These are phyloP conservation scores for Daubentonia madagascariensis DNA, from an alignment of 2,113 vertebrate genomes.

Conservation along the genomic window DNA sequence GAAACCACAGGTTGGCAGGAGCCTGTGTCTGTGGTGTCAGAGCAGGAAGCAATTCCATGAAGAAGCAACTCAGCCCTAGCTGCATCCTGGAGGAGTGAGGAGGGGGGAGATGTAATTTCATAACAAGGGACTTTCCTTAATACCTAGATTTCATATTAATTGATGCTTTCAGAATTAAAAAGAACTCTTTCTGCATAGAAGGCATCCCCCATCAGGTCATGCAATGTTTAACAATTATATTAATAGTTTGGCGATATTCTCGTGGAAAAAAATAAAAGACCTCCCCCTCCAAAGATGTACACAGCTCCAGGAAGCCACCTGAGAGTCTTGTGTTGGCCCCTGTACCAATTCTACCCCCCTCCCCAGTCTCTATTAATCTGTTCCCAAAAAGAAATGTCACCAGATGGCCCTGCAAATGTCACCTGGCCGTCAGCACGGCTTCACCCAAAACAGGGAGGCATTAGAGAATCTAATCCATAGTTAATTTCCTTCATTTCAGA, in stretches of 20 bases:
- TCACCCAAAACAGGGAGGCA: constrained; percentile 41
- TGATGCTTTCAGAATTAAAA: background rate
- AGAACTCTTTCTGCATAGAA: background rate
- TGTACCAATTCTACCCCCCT: background rate
- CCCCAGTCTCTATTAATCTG: constrained; percentile 45
- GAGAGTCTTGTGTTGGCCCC: constrained; percentile 26
- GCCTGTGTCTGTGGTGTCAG: background rate
- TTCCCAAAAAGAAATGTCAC: constrained; percentile 78
- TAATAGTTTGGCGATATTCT: background rate
- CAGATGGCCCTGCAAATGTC: constrained; percentile 75
- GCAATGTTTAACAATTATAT: background rate
- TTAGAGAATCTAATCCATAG: background rate
- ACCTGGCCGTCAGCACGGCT: constrained; percentile 59
- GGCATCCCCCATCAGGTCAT: background rate
- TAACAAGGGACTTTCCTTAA: background rate
- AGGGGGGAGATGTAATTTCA: background rate
- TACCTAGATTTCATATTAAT: background rate
- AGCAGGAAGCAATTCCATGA: background rate
- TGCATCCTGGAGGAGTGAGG: background rate
- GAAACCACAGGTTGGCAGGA: background rate
- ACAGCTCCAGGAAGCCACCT: constrained; percentile 19
- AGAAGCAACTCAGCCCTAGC: background rate
- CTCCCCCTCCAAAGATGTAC: background rate
- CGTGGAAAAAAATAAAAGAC: background rate
- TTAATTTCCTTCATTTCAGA: constrained; percentile 5